Percentiles rank a stretch among this genome's conserved stretches.
phyloP scores from a whole-genome alignment of 1,140 invertebrate species.

The Heliconius nattereri region DNA sequence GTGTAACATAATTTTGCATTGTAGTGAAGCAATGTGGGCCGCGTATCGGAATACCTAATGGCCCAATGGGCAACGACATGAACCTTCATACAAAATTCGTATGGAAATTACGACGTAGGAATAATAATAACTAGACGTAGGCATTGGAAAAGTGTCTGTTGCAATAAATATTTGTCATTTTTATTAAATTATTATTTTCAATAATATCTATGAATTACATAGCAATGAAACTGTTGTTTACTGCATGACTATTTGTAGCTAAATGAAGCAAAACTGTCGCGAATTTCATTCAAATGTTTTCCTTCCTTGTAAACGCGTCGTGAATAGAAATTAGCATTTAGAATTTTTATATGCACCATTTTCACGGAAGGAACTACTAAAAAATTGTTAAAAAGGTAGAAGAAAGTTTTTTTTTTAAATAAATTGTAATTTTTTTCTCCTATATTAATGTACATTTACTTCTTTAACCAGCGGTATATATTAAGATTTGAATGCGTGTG shows the following conservation, averaged over 20 bases:
- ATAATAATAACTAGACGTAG: constrained; percentile 73
- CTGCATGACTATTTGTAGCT: not conserved
- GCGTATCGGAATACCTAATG: constrained; percentile 77
- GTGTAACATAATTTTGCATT: constrained; percentile 80
- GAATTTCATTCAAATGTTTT: not conserved
- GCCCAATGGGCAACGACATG: constrained; percentile 72
- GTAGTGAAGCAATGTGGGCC: constrained; percentile 70
- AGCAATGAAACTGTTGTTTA: not conserved
- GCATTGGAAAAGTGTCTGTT: constrained; percentile 61
- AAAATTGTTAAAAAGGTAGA: not conserved
- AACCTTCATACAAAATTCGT: constrained; percentile 79
- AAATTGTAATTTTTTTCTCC: too few relatives aligned
- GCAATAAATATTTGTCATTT: constrained; percentile 14
- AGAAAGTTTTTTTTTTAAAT: not conserved
- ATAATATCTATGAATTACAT: not conserved
- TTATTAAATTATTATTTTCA: not conserved
- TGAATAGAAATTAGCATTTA: constrained; percentile 2
- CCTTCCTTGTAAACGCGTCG: constrained; percentile 1
- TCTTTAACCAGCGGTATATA: too few relatives aligned
- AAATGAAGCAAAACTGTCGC: not conserved
- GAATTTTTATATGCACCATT: not conserved
- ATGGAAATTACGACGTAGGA: constrained; percentile 73
- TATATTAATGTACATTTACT: too few relatives aligned
- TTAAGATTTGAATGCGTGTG: too few relatives aligned
- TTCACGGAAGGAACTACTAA: not conserved